phyloP scores from a whole-genome alignment of 2,888 invertebrate species.

The Scelioninae gen. 1 region DNA sequence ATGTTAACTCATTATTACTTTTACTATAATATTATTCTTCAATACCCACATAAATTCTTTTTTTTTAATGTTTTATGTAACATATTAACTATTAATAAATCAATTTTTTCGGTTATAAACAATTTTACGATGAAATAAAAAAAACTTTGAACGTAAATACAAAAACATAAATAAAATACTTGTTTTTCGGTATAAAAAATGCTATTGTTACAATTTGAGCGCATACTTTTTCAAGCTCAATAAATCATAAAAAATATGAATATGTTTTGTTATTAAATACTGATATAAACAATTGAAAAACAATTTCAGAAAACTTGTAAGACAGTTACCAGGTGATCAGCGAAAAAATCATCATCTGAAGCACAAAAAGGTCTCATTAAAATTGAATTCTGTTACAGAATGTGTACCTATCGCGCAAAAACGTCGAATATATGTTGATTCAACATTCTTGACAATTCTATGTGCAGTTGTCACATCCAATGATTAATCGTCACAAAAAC shows the following conservation, averaged over 20 bases:
- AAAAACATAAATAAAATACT: too few species aligned
- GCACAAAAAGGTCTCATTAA: constrained; percentile 22
- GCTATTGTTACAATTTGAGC: too few species aligned
- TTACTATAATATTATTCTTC: neutral
- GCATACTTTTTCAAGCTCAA: too few species aligned
- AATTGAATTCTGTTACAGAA: constrained; percentile 8
- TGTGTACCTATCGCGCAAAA: constrained; percentile 10
- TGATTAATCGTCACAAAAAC: constrained; percentile 51
- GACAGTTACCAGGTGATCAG: neutral
- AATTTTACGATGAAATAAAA: too few species aligned
- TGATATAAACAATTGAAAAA: too few species aligned
- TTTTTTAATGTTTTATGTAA: neutral
- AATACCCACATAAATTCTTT: neutral
- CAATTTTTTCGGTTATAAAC: too few species aligned
- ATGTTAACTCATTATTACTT: neutral
- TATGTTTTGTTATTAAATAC: too few species aligned
- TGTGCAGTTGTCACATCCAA: constrained; percentile 32
- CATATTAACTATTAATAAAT: neutral
- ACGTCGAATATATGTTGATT: constrained; percentile 35
- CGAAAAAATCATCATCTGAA: neutral
- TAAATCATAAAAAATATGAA: too few species aligned
- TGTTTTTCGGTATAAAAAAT: too few species aligned
- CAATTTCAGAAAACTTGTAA: too few species aligned
- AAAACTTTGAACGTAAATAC: too few species aligned
- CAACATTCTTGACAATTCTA: constrained; percentile 34